A percentile compares a stretch with the other conserved stretches of the same genome.
Evolutionary conservation across 2,888 invertebrate genomes (phyloP).

Genomic region (Nasonovia ribisnigri): DNA sequence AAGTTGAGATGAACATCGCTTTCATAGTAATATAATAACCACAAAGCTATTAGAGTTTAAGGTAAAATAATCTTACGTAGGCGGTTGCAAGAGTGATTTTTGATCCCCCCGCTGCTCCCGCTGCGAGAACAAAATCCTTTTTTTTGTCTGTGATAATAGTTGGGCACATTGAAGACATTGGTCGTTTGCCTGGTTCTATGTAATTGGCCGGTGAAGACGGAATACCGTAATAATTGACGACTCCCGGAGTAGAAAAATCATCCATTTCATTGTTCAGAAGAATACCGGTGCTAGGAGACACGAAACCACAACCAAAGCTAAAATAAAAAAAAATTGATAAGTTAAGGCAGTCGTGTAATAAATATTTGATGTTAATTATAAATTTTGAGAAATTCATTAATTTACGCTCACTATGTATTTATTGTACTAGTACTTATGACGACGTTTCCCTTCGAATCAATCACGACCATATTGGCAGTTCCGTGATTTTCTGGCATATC

Average conservation of each 20-base stretch:
- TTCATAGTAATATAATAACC: neutral
- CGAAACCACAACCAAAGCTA: constrained; percentile 70
- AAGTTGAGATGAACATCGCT: neutral
- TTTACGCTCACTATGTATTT: constrained; percentile 74
- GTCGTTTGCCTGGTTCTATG: constrained; percentile 83
- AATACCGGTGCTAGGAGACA: constrained; percentile 86
- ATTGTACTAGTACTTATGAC: constrained; percentile 92
- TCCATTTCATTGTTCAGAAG: constrained; percentile 97
- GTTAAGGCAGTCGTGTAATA: neutral
- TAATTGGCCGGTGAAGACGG: constrained; percentile 86
- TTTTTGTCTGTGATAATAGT: constrained; percentile 79
- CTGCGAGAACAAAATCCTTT: constrained; percentile 71
- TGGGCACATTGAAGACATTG: constrained; percentile 90
- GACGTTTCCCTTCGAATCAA: constrained; percentile 87
- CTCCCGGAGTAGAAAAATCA: constrained; percentile 88
- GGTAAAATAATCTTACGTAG: constrained; percentile 68
- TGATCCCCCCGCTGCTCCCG: constrained; percentile 75
- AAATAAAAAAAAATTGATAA: neutral
- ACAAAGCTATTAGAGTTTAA: neutral
- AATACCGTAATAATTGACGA: constrained; percentile 78
- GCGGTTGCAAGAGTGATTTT: constrained; percentile 73
- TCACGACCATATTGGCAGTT: constrained; percentile 87
- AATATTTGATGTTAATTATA: neutral
- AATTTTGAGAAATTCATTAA: neutral
- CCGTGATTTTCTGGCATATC: constrained; percentile 70